phyloP scores from a whole-genome alignment of 2,797 vertebrate species.

The Enteromius argenteus region DNA sequence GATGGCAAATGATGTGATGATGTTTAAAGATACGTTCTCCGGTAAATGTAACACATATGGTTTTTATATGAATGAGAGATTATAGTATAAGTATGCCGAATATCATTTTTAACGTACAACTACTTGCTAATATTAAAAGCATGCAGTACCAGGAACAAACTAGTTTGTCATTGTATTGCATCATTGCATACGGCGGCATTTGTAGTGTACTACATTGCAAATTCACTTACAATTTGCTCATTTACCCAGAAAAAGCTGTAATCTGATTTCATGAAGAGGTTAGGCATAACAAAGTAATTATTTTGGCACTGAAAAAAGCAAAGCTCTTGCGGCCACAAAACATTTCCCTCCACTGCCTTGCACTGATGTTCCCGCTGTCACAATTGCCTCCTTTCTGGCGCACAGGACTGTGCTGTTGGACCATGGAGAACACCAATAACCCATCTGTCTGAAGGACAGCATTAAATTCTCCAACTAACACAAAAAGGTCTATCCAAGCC shows the following conservation, averaged over 20 bases:
- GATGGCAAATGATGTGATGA: slow-evolving; percentile 6
- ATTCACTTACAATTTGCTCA: background rate
- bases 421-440: slow-evolving; percentile 37
- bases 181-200: background rate
- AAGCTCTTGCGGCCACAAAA: slow-evolving; percentile 24
- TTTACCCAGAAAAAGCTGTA: slow-evolving; percentile 7
- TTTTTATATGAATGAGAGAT: slow-evolving; percentile 2
- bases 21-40: background rate
- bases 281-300: slow-evolving; percentile 14
- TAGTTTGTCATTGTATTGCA: background rate
- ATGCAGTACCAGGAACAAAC: background rate
- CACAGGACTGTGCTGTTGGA: slow-evolving; percentile 47
- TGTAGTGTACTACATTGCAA: background rate
- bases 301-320: slow-evolving; percentile 13
- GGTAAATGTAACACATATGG: background rate
- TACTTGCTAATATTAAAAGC: background rate
- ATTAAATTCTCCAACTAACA: slow-evolving; percentile 55
- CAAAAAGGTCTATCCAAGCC: slow-evolving; percentile 50
- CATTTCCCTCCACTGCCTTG: slow-evolving; percentile 23
- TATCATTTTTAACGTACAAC: background rate
- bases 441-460: slow-evolving; percentile 36
- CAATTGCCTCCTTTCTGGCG: slow-evolving; percentile 36
- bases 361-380: slow-evolving; percentile 13
- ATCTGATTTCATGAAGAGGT: slow-evolving; percentile 17
- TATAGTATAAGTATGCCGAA: background rate